Base-by-base conservation (phyloP, 2,888 invertebrate genomes). In the Panopea generosa region DNA sequence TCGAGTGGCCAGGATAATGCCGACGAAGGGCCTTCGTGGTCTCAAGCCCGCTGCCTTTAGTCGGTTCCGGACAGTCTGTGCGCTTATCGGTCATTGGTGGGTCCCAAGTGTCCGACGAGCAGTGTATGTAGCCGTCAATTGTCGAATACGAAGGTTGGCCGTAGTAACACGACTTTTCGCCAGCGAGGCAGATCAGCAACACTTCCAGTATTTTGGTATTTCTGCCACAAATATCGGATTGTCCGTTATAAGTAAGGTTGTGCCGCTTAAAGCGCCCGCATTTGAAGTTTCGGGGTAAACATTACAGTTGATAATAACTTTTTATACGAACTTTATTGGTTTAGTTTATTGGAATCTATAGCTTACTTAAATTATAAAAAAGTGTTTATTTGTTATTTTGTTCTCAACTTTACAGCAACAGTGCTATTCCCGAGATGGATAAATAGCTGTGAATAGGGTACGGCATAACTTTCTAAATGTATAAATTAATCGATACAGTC, bases 1-100 rank as follows among this genome's bases (percentile, higher is more conserved):
- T 40, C 40, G 40, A 40, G 40, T 40, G 40, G 40, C 40, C 40
- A 40, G 40, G 40, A 40, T 40, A 40, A 40, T 40, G 40, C 40
- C 40, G 40, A 40, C 40, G 40, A 40, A 40, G 40, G 40, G 16
- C 40, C 40, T 40, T 40, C 7, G 40, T 40, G 40, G 40, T 40
- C 40, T 40, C 40, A 40, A 40, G 40, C 40, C 9, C 40, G 40
- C 40, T 40, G 40, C 40, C 40, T 40, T 40, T 40, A 40, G 7
- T 40, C 16, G 40, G 40, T 40, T 40, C 40, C 40, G 40, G 40
- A 40, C 40, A n/a, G n/a, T n/a, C n/a, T n/a, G n/a, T n/a, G n/a
- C n/a, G n/a, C n/a, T n/a, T n/a, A n/a, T n/a, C n/a, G 16, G 40
- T 40, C 40, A 40, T 40, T 40, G 40, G 40, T 40, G 40, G 40